A percentile compares a stretch with the other conserved stretches of the same genome.
Evolutionary conservation across 2,888 invertebrate genomes (phyloP).

Genomic region (Deilephila porcellus): DNA sequence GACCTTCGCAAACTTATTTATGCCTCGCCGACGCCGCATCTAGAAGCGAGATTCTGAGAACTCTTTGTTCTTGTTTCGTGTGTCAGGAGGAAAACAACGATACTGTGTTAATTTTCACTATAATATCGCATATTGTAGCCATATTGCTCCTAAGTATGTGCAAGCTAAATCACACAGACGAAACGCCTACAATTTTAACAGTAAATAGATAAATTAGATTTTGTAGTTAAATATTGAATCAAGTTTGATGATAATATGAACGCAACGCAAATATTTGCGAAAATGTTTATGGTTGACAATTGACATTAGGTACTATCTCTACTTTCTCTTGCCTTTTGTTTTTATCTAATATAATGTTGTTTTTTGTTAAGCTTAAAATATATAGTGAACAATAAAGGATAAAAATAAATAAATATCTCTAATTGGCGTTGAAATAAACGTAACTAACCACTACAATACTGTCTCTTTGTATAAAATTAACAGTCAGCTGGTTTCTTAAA

Average conservation of each 20-base stretch:
- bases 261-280: too few relatives aligned
- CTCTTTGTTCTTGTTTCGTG: conserved; percentile 5
- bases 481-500: conserved; percentile 34
- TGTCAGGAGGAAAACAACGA: conserved; percentile 3
- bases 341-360: too few relatives aligned
- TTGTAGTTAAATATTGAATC: too few relatives aligned
- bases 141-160: too few relatives aligned
- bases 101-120: not conserved
- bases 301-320: not conserved
- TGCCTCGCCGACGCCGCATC: not conserved
- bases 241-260: too few relatives aligned
- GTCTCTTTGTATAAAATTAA: conserved; percentile 7
- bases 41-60: conserved; percentile 6
- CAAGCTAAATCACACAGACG: too few relatives aligned
- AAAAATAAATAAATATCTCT: not conserved
- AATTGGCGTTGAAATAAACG: not conserved
- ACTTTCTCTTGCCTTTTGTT: too few relatives aligned
- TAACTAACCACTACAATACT: conserved; percentile 3
- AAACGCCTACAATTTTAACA: too few relatives aligned
- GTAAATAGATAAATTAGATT: too few relatives aligned
- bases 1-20: not conserved
- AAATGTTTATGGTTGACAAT: not conserved
- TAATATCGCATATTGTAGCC: not conserved
- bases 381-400: too few relatives aligned
- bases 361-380: too few relatives aligned